Evolutionary conservation across 2,888 invertebrate species (phyloP), one percentile per base, ranked within the genome.

Genomic region (Lasioglossum vierecki): DNA sequence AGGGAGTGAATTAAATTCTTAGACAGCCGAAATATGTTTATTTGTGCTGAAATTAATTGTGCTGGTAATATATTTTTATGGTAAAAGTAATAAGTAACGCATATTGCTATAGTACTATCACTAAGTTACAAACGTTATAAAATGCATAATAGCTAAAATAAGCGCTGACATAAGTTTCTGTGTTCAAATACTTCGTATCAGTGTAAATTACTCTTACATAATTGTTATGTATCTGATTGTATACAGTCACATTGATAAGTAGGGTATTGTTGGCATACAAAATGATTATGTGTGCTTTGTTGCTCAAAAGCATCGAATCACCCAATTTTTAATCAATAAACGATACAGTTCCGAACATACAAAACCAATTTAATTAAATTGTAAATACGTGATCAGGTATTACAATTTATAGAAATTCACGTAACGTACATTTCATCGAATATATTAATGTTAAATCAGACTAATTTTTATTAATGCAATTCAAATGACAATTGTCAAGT

Each of bases 51-150:
- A 85, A 80, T 77, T 83, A 77, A 83, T 70, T 30, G 77, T 81
- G 26, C 83, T 71, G 53, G 53, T 85, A 78, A 86, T 72, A 80
- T 22, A 35, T 83, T 49, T 30, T 75, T 57, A 63, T 63, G 71
- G 44, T 82, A 66, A 35, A 63, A 53, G 39, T 53, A 35, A 80
- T 46, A 35, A 80, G 66, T 74, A 70, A 35, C 18, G 49, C 46
- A 66, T 13, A 60, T 73, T 80, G 85, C 76, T 76, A 80, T 83
- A 82, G 78, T 74, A 74, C 76, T 89, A 89, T 85, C 80, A 81
- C 87, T 84, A 90, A 89, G 83, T 91, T 93, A 92, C 91, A 93
- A 93, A 93, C 81, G 85, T 93, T 93, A 92, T 88, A 93, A 93
- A 93, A 93, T 88, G 84, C 90, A 79, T 88, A 82, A 90, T 86